These are phyloP conservation scores for Venturia canescens DNA, from an alignment of 1,140 invertebrate species.

Conservation along the genomic window DNA sequence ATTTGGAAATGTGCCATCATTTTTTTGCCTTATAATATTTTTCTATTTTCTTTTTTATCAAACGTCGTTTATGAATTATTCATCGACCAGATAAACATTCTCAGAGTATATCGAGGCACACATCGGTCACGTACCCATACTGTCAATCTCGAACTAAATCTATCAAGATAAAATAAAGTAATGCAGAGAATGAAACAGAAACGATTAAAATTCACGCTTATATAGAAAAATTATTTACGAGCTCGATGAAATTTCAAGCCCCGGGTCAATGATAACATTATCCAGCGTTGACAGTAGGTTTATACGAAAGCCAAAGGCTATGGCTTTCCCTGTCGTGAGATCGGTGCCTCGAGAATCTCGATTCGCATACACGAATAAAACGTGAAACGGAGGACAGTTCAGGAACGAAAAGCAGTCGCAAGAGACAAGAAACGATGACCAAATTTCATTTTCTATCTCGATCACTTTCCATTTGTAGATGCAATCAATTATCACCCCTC, in stretches of 20 bases:
- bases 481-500: neutral
- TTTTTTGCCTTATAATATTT: too few relatives aligned
- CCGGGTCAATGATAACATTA: conserved; percentile 25
- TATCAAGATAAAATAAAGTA: neutral
- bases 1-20: too few relatives aligned
- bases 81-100: too few relatives aligned
- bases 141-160: neutral
- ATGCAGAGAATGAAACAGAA: neutral
- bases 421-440: neutral
- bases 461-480: neutral
- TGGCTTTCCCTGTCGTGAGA: conserved; percentile 15
- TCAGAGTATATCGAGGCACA: too few relatives aligned
- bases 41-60: too few relatives aligned
- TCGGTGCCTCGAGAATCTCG: neutral
- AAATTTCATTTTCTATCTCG: conserved; percentile 10
- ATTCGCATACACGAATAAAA: conserved; percentile 5
- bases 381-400: neutral
- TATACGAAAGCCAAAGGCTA: conserved; percentile 32
- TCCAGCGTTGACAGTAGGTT: neutral
- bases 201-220: neutral
- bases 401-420: neutral
- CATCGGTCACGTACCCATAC: neutral
- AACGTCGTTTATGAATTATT: too few relatives aligned
- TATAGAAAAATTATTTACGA: neutral
- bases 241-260: neutral